Base-by-base conservation (phyloP, 2,888 invertebrate genomes). In the Drosophila atripex region DNA sequence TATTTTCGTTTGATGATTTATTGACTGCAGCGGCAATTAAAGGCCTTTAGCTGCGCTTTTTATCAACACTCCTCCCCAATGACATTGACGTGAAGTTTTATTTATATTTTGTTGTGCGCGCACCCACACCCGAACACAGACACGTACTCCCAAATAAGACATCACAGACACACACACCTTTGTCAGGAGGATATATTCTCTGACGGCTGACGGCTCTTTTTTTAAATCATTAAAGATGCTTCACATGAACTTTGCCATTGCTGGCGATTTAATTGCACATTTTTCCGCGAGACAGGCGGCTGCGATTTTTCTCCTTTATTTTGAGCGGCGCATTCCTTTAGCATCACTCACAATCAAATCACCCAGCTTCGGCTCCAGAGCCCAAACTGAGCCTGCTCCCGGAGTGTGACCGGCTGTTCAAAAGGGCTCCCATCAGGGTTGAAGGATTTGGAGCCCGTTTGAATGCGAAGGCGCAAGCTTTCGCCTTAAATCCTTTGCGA, bases 1-100 rank as follows among this genome's bases (percentile, higher is more conserved):
- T 85, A 84, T 84, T 82, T 82, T 76, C 77, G 80, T 86, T 86
- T 86, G 83, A 84, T 84, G 86, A 85, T 85, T 85, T 85, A 85
- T 84, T 75, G 86, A 86, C 86, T 86, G 79, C 80, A 79, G 77
- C 74, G 73, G 84, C 77, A 80, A 86, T 85, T 85, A 86, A 77
- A 79, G 77, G 75, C 86, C 84, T 86, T 85, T 85, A 86, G 84
- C 74, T 74, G 77, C 84, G 75, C 86, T 86, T 86, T 83, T 86
- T 86, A 83, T 83, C 86, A 84, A 84, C 39, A 41, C 86, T 86
- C 76, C 76, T 69, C 71, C 71, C 78, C 80, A 73, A 65, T 85
- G 80, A 85, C 80, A 82, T 82, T 82, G 82, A 78, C 72, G 78
- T 45, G 41, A 57, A 60, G 80, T 74, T 85, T 85, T 82, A 85